These are phyloP conservation scores for Malurus splendens DNA, from an alignment of 2,797 vertebrate genomes.

Conservation along the genomic window DNA sequence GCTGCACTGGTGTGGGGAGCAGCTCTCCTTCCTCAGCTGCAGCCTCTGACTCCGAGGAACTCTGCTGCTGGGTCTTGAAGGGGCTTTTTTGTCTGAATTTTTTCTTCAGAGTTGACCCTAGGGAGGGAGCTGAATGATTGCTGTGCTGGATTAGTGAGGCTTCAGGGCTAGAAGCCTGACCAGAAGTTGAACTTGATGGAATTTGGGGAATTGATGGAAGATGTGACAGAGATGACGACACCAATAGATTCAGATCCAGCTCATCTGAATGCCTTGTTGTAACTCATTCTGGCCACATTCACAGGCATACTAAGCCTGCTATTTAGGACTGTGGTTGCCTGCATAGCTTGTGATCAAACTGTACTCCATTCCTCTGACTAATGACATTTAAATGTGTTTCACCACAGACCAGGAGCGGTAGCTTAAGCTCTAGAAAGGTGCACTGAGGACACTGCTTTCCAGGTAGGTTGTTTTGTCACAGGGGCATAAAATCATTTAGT, in stretches of 20 bases:
- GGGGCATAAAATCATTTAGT: background rate
- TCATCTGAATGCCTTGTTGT: background rate
- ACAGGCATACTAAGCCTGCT: background rate
- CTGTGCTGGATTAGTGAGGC: background rate
- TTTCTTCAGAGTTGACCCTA: background rate
- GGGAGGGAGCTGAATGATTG: background rate
- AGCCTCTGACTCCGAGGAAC: background rate
- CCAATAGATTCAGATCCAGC: background rate
- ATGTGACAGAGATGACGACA: background rate
- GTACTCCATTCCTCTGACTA: background rate
- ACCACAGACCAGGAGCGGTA: background rate
- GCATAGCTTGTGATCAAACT: background rate
- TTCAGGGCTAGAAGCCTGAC: background rate
- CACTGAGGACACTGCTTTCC: background rate
- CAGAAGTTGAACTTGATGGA: background rate
- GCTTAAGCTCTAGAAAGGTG: background rate
- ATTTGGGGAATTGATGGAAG: background rate
- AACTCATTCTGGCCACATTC: background rate
- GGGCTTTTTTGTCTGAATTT: background rate
- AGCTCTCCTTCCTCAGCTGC: background rate
- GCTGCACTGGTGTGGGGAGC: background rate
- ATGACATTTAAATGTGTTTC: background rate
- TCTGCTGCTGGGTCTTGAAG: background rate
- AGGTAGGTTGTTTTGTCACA: background rate
- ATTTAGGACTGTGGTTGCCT: background rate